Conservation (phyloP, 2,888 invertebrate species). For the Sminthurides aquaticus region DNA sequence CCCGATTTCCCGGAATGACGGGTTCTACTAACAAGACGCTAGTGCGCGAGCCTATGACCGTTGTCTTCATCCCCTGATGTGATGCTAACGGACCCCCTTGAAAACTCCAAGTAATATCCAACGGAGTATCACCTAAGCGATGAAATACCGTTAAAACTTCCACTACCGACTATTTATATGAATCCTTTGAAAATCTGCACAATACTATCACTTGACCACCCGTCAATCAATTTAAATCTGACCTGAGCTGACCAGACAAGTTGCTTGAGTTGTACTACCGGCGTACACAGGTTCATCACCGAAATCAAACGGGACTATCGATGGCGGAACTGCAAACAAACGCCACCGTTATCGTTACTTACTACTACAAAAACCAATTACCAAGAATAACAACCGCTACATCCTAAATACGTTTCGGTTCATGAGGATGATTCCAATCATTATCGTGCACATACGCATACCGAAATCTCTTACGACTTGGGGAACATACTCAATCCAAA, state of each 20-base stretch:
- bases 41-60: conserved; percentile 54
- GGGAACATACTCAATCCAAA: too few relatives aligned
- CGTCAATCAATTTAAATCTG: too few relatives aligned
- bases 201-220: too few relatives aligned
- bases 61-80: conserved; percentile 50
- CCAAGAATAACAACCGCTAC: too few relatives aligned
- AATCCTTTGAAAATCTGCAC: background rate
- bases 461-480: too few relatives aligned
- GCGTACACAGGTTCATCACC: conserved; percentile 34
- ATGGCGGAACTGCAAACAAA: conserved; percentile 53
- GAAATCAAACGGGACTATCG: conserved; percentile 58
- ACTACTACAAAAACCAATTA: too few relatives aligned
- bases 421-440: too few relatives aligned
- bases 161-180: background rate
- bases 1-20: conserved; percentile 43
- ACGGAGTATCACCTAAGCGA: conserved; percentile 32
- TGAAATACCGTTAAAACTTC: background rate
- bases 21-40: conserved; percentile 53
- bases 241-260: conserved; percentile 35
- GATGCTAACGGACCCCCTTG: conserved; percentile 35
- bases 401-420: too few relatives aligned
- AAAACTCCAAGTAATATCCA: conserved; percentile 38
- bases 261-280: conserved; percentile 34
- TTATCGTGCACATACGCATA: too few relatives aligned
- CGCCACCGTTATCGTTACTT: background rate